A percentile compares a stretch with the other conserved stretches of the same genome.
These are phyloP conservation scores for Hippocampus abdominalis DNA, from an alignment of 2,113 vertebrate genomes.

Conservation along the genomic window DNA sequence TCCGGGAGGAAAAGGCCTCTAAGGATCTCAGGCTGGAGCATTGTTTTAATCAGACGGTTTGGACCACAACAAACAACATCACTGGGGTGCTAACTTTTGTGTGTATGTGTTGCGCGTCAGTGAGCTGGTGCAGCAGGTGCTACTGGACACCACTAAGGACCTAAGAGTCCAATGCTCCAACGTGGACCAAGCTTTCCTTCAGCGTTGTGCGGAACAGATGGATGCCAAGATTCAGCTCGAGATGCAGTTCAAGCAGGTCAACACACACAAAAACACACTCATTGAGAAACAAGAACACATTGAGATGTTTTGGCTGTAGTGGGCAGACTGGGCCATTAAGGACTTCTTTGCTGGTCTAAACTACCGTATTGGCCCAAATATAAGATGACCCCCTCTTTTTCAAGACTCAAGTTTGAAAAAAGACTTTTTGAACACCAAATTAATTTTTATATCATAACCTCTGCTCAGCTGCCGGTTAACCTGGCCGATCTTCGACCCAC, in stretches of 20 bases:
- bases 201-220: conserved; percentile 71
- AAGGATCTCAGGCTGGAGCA: conserved; percentile 67
- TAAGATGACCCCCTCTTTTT: too few relatives aligned
- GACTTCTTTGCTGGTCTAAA: background rate
- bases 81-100: background rate
- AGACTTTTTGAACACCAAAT: too few relatives aligned
- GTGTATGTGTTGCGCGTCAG: conserved; percentile 39
- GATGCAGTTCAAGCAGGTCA: conserved; percentile 71
- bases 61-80: background rate
- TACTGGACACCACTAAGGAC: conserved; percentile 79
- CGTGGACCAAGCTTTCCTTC: conserved; percentile 72
- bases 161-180: conserved; percentile 74
- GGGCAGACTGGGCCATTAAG: background rate
- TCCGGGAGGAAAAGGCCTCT: conserved; percentile 74
- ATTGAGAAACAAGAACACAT: background rate
- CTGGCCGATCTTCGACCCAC: too few relatives aligned
- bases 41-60: background rate
- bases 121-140: conserved; percentile 71
- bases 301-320: background rate
- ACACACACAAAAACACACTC: background rate
- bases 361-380: too few relatives aligned
- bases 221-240: conserved; percentile 76
- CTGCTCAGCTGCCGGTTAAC: too few relatives aligned
- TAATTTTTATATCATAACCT: too few relatives aligned
- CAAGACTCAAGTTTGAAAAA: too few relatives aligned